These are phyloP conservation scores for Conops quadrifasciatus DNA, from an alignment of 2,888 invertebrate genomes.

Conservation along the genomic window DNA sequence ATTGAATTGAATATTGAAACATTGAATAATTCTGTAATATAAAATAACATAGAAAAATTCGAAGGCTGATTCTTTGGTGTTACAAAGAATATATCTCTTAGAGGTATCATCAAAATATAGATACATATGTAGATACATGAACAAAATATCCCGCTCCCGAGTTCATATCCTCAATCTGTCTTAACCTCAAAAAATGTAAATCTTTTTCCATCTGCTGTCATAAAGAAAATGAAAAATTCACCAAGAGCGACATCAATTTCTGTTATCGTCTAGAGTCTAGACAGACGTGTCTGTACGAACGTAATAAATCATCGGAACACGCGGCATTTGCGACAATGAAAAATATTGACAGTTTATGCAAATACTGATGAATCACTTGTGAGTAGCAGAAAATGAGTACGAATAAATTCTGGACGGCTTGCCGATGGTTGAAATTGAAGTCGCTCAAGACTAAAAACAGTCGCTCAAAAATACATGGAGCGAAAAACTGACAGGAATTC, in stretches of 20 bases:
- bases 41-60: no score
- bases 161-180: no score
- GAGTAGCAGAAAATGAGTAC: conserved; percentile 19
- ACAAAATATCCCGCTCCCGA: no score
- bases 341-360: conserved; percentile 34
- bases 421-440: not conserved
- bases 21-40: no score
- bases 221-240: not conserved
- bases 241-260: conserved; percentile 14
- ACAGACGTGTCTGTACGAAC: conserved; percentile 8
- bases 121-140: no score
- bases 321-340: conserved; percentile 16
- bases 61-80: no score
- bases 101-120: no score
- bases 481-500: no score
- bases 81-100: no score
- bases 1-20: no score
- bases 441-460: no score
- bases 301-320: conserved; percentile 21
- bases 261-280: conserved; percentile 17
- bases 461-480: no score
- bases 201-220: not conserved
- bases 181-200: not conserved
- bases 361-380: conserved; percentile 30
- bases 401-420: not conserved